A percentile compares a stretch with the other conserved stretches of the same genome.
These are phyloP conservation scores for Antechinus flavipes DNA, from an alignment of 2,113 vertebrate genomes.

Conservation along the genomic window DNA sequence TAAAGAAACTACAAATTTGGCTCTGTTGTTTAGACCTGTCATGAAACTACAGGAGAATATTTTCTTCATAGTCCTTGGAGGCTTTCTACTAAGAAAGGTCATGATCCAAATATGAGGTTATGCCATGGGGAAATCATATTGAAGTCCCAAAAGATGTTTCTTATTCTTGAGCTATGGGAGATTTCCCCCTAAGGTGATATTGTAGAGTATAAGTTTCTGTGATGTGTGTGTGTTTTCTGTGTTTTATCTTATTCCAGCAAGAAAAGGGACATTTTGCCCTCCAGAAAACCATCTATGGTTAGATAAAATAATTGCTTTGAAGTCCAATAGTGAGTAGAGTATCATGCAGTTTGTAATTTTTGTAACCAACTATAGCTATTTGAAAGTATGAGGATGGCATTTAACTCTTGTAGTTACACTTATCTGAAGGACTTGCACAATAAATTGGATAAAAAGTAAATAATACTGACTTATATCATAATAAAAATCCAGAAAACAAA, in stretches of 20 bases:
- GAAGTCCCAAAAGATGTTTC: not conserved
- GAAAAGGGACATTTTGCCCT: not conserved
- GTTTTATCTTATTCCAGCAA: not conserved
- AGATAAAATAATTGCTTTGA: conserved; percentile 8
- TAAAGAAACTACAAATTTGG: not conserved
- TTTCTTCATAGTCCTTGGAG: not conserved
- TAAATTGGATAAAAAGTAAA: not conserved
- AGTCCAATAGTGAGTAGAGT: not conserved
- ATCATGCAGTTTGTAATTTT: not conserved
- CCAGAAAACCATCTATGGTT: not conserved
- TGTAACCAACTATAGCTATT: not conserved
- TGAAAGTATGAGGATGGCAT: not conserved
- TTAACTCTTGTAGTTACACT: not conserved
- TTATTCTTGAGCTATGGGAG: not conserved
- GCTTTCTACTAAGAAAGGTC: not conserved
- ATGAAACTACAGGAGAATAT: not conserved
- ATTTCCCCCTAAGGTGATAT: conserved; percentile 1
- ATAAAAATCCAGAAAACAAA: not conserved
- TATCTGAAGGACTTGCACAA: not conserved
- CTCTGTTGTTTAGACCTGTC: not conserved
- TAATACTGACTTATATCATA: not conserved
- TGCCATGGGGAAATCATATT: not conserved
- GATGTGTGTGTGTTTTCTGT: not conserved
- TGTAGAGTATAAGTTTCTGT: not conserved
- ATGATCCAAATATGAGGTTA: conserved; percentile 1